phyloP scores from a whole-genome alignment of 2,888 invertebrate genomes.

The Priapulus caudatus region DNA sequence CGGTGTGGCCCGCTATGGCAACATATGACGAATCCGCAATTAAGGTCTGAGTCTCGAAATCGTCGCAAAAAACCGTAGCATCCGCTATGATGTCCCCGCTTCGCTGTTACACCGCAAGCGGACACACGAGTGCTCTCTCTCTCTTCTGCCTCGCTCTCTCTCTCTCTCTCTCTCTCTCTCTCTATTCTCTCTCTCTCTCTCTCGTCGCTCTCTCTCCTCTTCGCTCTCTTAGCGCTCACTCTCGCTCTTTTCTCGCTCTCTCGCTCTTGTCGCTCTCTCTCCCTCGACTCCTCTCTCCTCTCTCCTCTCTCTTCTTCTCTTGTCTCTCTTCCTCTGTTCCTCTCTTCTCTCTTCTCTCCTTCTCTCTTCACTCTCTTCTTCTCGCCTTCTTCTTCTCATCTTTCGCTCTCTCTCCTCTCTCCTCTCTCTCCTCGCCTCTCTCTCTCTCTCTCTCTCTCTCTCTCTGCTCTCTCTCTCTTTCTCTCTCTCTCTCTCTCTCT shows the following conservation, averaged over 20 bases:
- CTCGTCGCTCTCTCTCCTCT: neutral
- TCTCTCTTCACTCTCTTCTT: neutral
- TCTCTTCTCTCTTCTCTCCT: conserved; percentile 3
- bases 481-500: conserved; percentile 3
- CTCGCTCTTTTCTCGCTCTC: neutral
- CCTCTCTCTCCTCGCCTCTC: conserved; percentile 1
- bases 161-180: neutral
- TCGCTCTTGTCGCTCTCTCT: neutral
- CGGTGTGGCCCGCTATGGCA: too few relatives aligned
- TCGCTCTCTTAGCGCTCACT: neutral
- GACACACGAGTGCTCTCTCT: too few relatives aligned
- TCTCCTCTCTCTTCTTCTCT: conserved; percentile 3
- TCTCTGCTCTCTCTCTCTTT: conserved; percentile 3
- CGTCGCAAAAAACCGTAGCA: too few relatives aligned
- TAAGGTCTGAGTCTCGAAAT: too few relatives aligned
- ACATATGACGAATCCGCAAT: too few relatives aligned
- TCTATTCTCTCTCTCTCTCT: neutral
- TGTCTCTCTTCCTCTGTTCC: neutral
- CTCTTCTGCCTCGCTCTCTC: too few relatives aligned
- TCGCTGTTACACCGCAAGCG: too few relatives aligned
- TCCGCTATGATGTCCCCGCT: too few relatives aligned
- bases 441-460: conserved; percentile 3
- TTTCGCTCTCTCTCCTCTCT: neutral
- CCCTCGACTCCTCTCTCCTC: neutral
- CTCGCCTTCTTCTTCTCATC: neutral